Evolutionary conservation across 2,888 invertebrate genomes (phyloP), one percentile per base, ranked within the genome.

Genomic region (Microctonus hyperodae): DNA sequence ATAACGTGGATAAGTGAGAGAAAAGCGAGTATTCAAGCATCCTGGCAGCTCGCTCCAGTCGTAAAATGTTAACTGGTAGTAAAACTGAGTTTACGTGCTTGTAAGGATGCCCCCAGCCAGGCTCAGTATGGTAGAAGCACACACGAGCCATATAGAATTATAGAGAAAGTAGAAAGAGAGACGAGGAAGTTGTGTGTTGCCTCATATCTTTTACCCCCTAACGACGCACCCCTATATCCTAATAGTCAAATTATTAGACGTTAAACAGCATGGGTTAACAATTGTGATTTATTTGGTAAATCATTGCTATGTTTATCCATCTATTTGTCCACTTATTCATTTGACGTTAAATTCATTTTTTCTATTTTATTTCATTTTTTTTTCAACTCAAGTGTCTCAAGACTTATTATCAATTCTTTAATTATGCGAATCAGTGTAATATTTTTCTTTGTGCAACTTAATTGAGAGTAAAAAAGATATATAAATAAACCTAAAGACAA

Each of bases 51-150:
- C 81, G 79, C 78, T 78, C 72, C 71, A 78, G 78, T 83, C 83
- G 83, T 83, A 83, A 83, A 83, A 83, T 78, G 78, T 82, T 83
- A 83, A 83, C 81, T 83, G 82, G 79, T 79, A 81, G 83, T 83
- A 83, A 83, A 83, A 80, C 77, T 77, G 79, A 81, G 82, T 83
- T 83, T 83, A 83, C 82, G 83, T 76, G 80, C 80, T 80, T 81
- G 83, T 83, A 82, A 83, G 81, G 79, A 82, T 44, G 31, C 55
- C 78, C 79, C 70, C 78, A 78, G 75, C 75, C 78, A 79, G 73
- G 73, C 48, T 33, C 51, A 33, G 35, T 23, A 50, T 33, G 11
- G 31, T 58, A 10, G 28, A 63, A 62, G 51, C 37, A 50, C 57
- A 62, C 37, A 62, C 37, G 35, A 50, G 40, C 23, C 53, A 63